Base-by-base conservation (phyloP, 2,888 invertebrate species). In the Parnassius mnemosyne region DNA sequence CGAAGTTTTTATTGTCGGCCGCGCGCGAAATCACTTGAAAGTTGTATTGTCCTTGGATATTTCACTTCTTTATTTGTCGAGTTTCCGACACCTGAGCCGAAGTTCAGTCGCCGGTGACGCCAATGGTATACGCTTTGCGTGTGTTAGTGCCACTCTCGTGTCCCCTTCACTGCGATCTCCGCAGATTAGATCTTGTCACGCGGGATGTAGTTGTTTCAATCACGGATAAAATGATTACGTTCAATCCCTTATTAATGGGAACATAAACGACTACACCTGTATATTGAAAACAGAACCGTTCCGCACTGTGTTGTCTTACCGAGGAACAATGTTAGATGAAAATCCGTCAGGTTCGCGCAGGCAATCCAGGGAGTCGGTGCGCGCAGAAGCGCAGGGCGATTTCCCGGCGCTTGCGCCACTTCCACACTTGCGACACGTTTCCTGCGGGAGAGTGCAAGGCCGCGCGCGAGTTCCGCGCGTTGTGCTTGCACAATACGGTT, bases 21-120 rank as follows among this genome's bases (percentile, higher is more conserved):
- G 87, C 87, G 87, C 89, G 89, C 89, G 91, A 91, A 90, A 90
- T 91, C 89, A 87, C 86, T 91, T 87, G 91, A 91, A 91, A 90
- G 90, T 90, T 86, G 86, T 85, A 85, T 85, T 89, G 90, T 90
- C 89, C 91, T 91, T 91, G 90, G 87, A 83, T 89, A 87, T 89
- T 90, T 90, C 87, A 89, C 86, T 89, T 88, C 84, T 89, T 89
- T 89, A 89, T 88, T 88, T 84, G 81, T 80, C 80, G 81, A 83
- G 82, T 89, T 89, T 89, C 88, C 88, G 87, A 88, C 84, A 87
- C 81, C 81, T 79, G 80, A 83, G 79, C 78, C 83, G 83, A 84
- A 83, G 84, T 87, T 84, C 81, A 81, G 75, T 80, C 78, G 78
- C 77, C 79, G 76, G 81, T 83, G 81, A 82, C 79, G 82, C 77